These are phyloP conservation scores for Atta cephalotes DNA, from an alignment of 1,140 invertebrate genomes.

Conservation along the genomic window DNA sequence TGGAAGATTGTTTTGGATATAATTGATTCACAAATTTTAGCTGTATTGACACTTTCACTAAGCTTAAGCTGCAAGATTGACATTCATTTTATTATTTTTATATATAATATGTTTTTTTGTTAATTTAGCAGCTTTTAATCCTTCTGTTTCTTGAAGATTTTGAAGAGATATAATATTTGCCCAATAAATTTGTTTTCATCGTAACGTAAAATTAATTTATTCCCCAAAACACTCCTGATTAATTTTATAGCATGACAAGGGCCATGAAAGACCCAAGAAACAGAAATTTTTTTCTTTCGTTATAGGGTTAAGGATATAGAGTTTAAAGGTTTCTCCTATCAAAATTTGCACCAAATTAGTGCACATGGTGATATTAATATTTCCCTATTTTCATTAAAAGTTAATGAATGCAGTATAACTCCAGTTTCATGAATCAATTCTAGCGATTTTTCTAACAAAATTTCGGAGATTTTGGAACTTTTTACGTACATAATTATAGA, in stretches of 20 bases:
- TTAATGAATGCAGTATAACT: neutral
- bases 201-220: neutral
- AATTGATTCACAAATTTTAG: neutral
- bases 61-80: conserved; percentile 2
- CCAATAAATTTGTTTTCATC: neutral
- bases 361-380: too few relatives aligned
- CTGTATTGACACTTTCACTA: neutral
- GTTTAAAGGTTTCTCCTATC: too few relatives aligned
- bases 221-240: neutral
- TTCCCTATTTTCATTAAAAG: neutral
- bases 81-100: conserved; percentile 9
- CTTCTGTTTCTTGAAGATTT: neutral
- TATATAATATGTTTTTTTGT: neutral
- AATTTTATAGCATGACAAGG: neutral
- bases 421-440: neutral
- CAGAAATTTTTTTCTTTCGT: neutral
- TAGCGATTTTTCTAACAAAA: neutral
- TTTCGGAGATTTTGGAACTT: neutral
- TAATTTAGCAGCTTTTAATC: neutral
- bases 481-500: neutral
- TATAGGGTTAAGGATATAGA: neutral
- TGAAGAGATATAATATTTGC: neutral
- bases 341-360: too few relatives aligned
- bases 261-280: neutral
- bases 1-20: neutral